These are phyloP conservation scores for Sisyra nigra DNA, from an alignment of 2,888 invertebrate genomes.

Conservation along the genomic window DNA sequence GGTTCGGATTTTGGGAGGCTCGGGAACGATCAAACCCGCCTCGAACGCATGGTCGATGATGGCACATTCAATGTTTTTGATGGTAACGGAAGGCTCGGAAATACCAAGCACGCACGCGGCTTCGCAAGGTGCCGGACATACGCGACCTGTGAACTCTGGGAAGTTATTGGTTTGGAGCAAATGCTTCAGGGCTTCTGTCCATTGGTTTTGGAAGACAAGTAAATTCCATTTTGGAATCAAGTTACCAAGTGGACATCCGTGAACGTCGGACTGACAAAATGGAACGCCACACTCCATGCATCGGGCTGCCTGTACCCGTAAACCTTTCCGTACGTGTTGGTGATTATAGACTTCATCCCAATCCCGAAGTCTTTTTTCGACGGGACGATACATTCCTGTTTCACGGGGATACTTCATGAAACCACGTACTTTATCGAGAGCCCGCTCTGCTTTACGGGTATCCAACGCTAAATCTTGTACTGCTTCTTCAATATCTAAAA, in stretches of 20 bases:
- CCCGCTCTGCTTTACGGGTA: slow-evolving; percentile 65
- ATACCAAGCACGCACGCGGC: slow-evolving; percentile 95
- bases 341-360: slow-evolving; percentile 96
- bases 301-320: slow-evolving; percentile 79
- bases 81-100: slow-evolving; percentile 91
- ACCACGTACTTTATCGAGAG: slow-evolving; percentile 73
- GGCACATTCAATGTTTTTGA: slow-evolving; percentile 97
- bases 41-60: slow-evolving; percentile 98
- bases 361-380: slow-evolving; percentile 72
- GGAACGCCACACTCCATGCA: slow-evolving; percentile 99
- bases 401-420: slow-evolving; percentile 95
- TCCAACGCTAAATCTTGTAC: slow-evolving; percentile 61
- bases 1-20: slow-evolving; percentile 43
- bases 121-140: slow-evolving; percentile 95
- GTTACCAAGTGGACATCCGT: slow-evolving; percentile 95
- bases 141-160: slow-evolving; percentile 55
- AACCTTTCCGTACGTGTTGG: slow-evolving; percentile 70
- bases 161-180: slow-evolving; percentile 97
- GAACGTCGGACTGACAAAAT: slow-evolving; percentile 80
- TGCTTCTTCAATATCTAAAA: slow-evolving; percentile 74
- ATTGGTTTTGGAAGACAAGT: slow-evolving; percentile 83
- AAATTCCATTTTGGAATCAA: slow-evolving; percentile 99
- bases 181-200: slow-evolving; percentile 86
- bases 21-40: slow-evolving; percentile 82
- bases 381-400: slow-evolving; percentile 68